These are phyloP conservation scores for Myiopsitta monachus DNA, from an alignment of 2,113 vertebrate species.

Conservation along the genomic window DNA sequence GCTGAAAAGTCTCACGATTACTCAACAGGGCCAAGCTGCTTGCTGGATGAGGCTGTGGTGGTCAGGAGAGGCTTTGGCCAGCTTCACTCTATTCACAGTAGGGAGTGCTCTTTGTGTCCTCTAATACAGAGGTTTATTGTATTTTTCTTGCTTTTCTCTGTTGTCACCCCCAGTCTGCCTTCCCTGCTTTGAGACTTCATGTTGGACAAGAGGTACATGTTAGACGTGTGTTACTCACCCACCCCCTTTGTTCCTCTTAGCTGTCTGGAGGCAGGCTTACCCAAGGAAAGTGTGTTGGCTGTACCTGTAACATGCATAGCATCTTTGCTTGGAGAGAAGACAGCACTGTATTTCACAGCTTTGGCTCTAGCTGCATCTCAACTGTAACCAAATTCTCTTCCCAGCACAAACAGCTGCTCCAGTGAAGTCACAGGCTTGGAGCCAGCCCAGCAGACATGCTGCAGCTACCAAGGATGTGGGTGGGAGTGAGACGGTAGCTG, in stretches of 20 bases:
- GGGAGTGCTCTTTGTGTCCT: not conserved
- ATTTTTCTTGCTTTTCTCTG: not conserved
- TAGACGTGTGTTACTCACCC: not conserved
- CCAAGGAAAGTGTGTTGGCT: not conserved
- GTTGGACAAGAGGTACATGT: not conserved
- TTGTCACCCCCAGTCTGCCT: not conserved
- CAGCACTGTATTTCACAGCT: not conserved
- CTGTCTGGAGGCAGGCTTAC: not conserved
- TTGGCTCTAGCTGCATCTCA: not conserved
- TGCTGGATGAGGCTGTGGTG: not conserved
- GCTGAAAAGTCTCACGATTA: not conserved
- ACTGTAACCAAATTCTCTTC: not conserved
- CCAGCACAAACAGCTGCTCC: conserved; percentile 24
- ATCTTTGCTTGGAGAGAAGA: not conserved
- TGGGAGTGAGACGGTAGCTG: not conserved
- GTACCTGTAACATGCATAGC: not conserved
- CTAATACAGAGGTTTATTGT: not conserved
- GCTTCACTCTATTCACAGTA: not conserved
- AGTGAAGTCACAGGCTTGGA: conserved; percentile 1
- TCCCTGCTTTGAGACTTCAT: not conserved
- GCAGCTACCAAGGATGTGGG: not conserved
- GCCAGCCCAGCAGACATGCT: not conserved
- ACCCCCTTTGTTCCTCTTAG: not conserved
- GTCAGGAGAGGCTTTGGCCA: not conserved
- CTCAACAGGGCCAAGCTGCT: not conserved